phyloP scores from a whole-genome alignment of 2,113 vertebrate genomes.

The Pangasianodon gigas region DNA sequence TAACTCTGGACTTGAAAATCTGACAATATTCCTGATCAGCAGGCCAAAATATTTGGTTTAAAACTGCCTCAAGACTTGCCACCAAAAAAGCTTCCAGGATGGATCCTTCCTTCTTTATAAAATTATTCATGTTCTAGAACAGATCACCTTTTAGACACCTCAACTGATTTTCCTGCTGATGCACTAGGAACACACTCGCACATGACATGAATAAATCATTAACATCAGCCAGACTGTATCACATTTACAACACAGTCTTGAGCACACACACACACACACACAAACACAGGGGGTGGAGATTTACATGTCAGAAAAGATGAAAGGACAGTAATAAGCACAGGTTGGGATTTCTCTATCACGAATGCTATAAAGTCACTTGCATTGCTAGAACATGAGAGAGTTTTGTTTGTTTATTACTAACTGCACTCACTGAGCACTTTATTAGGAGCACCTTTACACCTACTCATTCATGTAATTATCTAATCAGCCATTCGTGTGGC shows the following conservation, averaged over 20 bases:
- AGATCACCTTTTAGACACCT: neutral
- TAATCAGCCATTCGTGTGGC: too few relatives aligned
- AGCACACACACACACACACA: neutral
- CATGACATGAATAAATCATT: constrained; percentile 14
- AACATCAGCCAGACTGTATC: neutral
- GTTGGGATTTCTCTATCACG: neutral
- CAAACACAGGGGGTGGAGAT: neutral
- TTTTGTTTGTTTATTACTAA: neutral
- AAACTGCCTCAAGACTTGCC: neutral
- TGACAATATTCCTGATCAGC: neutral
- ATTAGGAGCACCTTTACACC: neutral
- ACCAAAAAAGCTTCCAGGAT: neutral
- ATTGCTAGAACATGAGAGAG: neutral
- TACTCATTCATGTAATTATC: neutral
- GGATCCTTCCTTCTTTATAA: neutral
- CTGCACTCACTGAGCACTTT: neutral
- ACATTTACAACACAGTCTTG: neutral
- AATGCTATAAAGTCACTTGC: neutral
- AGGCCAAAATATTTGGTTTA: neutral
- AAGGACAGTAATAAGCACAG: neutral
- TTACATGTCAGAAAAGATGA: neutral
- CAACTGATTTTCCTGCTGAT: neutral
- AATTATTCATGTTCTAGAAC: neutral
- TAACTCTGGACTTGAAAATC: neutral
- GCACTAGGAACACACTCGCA: neutral